Evolutionary conservation across 2,113 vertebrate species (phyloP).

Genomic region (Cinclus mexicanus): DNA sequence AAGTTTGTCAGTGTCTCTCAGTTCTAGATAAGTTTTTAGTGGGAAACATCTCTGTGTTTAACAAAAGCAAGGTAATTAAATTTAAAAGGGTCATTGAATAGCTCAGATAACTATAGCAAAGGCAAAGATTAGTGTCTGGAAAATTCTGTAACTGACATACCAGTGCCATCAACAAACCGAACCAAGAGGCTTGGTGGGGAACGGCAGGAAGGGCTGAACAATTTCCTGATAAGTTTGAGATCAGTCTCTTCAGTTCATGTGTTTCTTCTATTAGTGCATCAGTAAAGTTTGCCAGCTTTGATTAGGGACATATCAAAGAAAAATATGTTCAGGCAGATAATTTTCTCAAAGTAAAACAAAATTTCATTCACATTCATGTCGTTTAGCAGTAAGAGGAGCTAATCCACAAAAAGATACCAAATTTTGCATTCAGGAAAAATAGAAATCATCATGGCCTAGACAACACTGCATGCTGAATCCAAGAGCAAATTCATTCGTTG

Average conservation of each 20-base stretch:
- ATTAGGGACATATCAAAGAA: background rate
- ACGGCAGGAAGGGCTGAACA: background rate
- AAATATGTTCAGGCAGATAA: background rate
- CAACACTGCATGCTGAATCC: background rate
- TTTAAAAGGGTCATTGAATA: background rate
- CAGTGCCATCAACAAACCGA: background rate
- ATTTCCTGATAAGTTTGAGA: background rate
- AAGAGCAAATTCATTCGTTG: background rate
- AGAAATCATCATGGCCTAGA: background rate
- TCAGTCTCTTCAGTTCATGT: background rate
- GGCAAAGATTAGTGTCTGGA: background rate
- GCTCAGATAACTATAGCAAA: background rate
- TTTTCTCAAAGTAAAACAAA: background rate
- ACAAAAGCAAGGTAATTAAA: background rate
- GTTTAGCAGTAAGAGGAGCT: background rate
- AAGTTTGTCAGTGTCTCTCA: background rate
- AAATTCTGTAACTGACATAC: background rate
- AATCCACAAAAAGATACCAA: background rate
- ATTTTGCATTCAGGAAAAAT: background rate
- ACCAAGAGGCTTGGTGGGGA: background rate
- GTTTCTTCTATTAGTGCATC: background rate
- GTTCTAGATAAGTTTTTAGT: background rate
- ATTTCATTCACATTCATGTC: background rate
- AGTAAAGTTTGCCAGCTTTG: background rate
- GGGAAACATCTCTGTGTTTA: background rate